These are phyloP conservation scores for Smithornis capensis DNA, from an alignment of 2,113 vertebrate genomes.

Conservation along the genomic window DNA sequence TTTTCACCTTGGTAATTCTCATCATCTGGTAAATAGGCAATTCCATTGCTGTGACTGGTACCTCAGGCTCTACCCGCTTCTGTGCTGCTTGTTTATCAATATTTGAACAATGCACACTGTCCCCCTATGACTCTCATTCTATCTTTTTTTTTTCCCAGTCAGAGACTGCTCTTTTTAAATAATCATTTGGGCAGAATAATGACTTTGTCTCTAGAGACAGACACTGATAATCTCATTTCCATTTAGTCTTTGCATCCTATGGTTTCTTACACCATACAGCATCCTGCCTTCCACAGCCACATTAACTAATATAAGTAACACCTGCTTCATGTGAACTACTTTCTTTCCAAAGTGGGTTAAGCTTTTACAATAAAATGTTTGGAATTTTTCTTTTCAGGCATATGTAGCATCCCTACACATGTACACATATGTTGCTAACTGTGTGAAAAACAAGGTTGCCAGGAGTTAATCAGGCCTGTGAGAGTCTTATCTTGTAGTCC, in stretches of 20 bases:
- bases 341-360: neutral
- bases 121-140: neutral
- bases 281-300: neutral
- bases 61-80: neutral
- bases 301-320: neutral
- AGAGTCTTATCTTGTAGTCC: neutral
- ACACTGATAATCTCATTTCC: slow-evolving; percentile 19
- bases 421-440: neutral
- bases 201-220: neutral
- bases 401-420: neutral
- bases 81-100: neutral
- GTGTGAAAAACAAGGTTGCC: neutral
- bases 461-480: neutral
- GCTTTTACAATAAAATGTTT: neutral
- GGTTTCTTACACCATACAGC: neutral
- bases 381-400: neutral
- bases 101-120: neutral
- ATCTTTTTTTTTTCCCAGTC: neutral
- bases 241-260: neutral
- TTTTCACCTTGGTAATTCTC: neutral
- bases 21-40: neutral
- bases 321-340: neutral
- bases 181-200: slow-evolving; percentile 12
- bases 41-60: neutral
- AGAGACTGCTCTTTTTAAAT: neutral